Base-by-base conservation (phyloP, 2,888 invertebrate genomes). In the Amphipyra berbera region DNA sequence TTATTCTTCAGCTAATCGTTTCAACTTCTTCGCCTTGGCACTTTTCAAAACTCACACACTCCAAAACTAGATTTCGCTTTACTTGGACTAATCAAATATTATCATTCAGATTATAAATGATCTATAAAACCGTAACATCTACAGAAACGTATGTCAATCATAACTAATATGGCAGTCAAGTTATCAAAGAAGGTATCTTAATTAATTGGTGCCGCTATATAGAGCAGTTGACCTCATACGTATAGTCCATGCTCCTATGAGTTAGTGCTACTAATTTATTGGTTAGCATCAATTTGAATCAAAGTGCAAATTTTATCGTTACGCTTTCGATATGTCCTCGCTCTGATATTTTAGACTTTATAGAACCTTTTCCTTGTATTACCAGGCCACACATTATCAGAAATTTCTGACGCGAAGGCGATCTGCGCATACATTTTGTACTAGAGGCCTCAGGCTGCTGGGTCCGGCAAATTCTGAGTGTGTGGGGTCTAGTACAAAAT, bases 181-280 rank as follows among this genome's bases (percentile, higher is more conserved):
- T 57, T 54, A 58, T 69, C 63, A 13, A 27, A 70, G 38, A 57
- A 54, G 56, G 62, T 4, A 62, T 75, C 46, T 46, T 54, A 57
- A 69, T 54, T 62, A 62, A 75, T 70, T 70, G 46, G 50, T 49
- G 6, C 10, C 8, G 40, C 49, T 62, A 12, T 54, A 57, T 47
- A 9, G 40, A 74, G 56, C 56, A 70, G 37, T 54, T 47, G 63
- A 55, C 57, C 49, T 70, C 49, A 47, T 15, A 7, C 0, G n/a
- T 53, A 73, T 38, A 15, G 41, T 35, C 40, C 7, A 13, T 15
- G 15, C 44, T 2, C 35, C 15, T 49, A 15, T 6, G 9, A 21
- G 4, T 54, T 13, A n/a, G 15, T 40, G 40, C 35, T 10, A 27
- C 7, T 57, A 30, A 72, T 71, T 27, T 38, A 30, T 47, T 42